These are phyloP conservation scores for Sus cebifrons DNA, from an alignment of 2,797 vertebrate species.

Conservation along the genomic window DNA sequence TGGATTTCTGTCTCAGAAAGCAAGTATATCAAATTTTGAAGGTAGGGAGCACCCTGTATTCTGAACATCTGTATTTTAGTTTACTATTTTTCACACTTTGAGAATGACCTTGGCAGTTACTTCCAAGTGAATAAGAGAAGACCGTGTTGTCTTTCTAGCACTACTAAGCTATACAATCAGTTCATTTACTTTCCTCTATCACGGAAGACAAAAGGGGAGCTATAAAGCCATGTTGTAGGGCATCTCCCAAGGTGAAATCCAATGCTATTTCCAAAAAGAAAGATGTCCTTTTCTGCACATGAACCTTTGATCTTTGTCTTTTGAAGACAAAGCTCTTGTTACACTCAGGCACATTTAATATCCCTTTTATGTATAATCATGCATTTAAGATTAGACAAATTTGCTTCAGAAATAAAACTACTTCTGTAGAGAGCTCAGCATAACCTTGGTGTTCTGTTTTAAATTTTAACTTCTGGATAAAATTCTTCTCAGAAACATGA, in stretches of 20 bases:
- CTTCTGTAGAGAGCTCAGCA: neutral
- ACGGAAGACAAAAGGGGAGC: neutral
- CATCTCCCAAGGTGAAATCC: neutral
- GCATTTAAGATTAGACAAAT: slow-evolving; percentile 4
- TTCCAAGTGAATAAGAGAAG: slow-evolving; percentile 42
- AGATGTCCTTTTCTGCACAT: neutral
- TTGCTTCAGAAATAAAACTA: slow-evolving; percentile 4
- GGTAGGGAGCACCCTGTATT: neutral
- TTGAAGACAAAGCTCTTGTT: slow-evolving; percentile 34
- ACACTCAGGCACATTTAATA: neutral
- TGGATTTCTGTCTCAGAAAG: neutral
- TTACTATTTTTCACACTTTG: slow-evolving; percentile 21
- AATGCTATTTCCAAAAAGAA: neutral
- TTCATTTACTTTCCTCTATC: neutral
- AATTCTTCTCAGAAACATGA: neutral
- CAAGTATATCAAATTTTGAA: neutral
- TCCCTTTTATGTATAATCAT: neutral
- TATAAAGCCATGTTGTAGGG: neutral
- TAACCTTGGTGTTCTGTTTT: neutral
- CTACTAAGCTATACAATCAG: neutral
- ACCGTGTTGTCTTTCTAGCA: neutral
- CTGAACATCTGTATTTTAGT: neutral
- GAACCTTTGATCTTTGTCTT: slow-evolving; percentile 13
- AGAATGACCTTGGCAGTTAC: slow-evolving; percentile 48
- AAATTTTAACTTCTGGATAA: slow-evolving; percentile 17